phyloP scores from a whole-genome alignment of 2,797 vertebrate species.

The Tadarida brasiliensis region DNA sequence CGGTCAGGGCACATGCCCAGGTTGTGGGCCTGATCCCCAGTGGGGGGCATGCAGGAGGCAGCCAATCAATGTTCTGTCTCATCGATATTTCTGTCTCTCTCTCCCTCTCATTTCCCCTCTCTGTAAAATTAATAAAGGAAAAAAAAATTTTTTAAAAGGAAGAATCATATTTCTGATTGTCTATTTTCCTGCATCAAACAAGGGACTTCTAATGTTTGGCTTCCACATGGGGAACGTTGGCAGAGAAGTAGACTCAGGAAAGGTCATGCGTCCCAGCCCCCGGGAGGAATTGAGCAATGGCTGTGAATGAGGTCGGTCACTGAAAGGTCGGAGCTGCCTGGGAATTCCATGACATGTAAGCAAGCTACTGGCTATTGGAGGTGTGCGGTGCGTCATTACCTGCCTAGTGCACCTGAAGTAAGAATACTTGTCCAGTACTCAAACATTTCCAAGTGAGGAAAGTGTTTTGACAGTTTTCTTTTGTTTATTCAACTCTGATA shows the following conservation, averaged over 20 bases:
- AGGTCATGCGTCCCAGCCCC: constrained; percentile 1
- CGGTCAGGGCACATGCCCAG: no score
- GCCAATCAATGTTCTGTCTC: no score
- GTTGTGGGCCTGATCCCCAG: no score
- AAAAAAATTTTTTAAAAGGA: constrained; percentile 55
- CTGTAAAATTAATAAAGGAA: no score
- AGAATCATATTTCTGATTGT: constrained; percentile 60
- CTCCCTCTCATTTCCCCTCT: no score
- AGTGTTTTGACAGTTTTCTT: background rate
- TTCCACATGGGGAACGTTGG: background rate
- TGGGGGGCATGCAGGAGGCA: no score
- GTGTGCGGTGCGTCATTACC: background rate
- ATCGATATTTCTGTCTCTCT: no score
- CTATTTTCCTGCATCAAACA: constrained; percentile 58
- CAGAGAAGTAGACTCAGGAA: constrained; percentile 26
- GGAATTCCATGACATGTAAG: background rate
- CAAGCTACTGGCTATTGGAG: background rate
- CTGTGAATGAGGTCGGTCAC: background rate
- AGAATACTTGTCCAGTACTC: background rate
- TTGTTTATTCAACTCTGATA: background rate
- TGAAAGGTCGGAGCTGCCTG: background rate
- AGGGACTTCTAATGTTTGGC: constrained; percentile 8
- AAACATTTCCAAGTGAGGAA: background rate
- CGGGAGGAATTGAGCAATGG: constrained; percentile 18
- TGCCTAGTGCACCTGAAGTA: background rate